Evolutionary conservation across 2,888 invertebrate genomes (phyloP), one percentile per base, ranked within the genome.

Genomic region (Zele albiditarsus): DNA sequence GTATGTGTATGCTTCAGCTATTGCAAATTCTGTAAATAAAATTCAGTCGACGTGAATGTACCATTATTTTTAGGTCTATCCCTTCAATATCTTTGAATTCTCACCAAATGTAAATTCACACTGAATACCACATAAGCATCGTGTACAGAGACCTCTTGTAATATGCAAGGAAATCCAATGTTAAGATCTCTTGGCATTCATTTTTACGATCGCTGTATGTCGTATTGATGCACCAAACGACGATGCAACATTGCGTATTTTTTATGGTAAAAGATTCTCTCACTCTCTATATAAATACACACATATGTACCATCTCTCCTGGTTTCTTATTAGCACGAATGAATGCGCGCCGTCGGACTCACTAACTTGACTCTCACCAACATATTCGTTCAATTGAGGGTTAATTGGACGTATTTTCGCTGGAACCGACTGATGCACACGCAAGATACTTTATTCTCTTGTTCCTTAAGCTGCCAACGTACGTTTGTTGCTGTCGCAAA

Each of bases 341-440:
- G 84, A 85, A 83, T 84, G 81, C 84, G 85, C 86, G 83, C 83
- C 79, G 80, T 81, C 67, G 60, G 28, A 62, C 65, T 68, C 69
- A 28, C 57, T 78, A 80, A 81, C 71, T 77, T 79, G 80, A 80
- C 76, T 80, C 71, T 46, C 62, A 28, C 63, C 83, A 85, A 85
- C 81, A 82, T 82, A 81, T 80, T 79, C 80, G 82, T 78, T 82
- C 82, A 86, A 86, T 85, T 85, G 85, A 84, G 83, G 80, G 82
- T 85, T 84, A 84, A 86, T 84, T 86, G 85, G 83, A 83, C 80
- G 84, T 83, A 84, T 84, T 86, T 84, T 82, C 83, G 82, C 78
- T 80, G 83, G 84, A 85, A 84, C 82, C 82, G 77, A 77, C 82
- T 80, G 63, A 28, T 65, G 71, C 63, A 70, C 76, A 75, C 79